Conservation (phyloP, 1,140 invertebrate genomes). For the Cotesia vestalis region DNA sequence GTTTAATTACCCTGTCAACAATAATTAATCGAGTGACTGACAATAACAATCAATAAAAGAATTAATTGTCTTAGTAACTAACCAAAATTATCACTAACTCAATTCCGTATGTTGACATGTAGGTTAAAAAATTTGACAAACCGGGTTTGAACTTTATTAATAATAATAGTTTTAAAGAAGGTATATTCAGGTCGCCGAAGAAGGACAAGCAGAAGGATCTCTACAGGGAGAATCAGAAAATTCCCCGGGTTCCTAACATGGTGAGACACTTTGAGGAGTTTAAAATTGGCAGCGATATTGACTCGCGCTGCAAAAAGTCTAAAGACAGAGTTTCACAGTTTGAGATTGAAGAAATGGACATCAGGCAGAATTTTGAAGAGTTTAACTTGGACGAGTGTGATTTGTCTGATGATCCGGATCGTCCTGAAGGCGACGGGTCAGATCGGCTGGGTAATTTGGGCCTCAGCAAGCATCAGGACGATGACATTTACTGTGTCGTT, state of each 20-base stretch:
- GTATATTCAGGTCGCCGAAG: conserved; percentile 46
- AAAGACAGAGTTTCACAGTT: conserved; percentile 39
- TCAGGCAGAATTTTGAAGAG: conserved; percentile 81
- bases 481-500: conserved; percentile 42
- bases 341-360: conserved; percentile 69
- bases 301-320: conserved; percentile 41
- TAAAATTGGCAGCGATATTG: conserved; percentile 57
- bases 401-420: conserved; percentile 71
- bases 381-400: conserved; percentile 81
- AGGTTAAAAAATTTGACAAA: too few species aligned
- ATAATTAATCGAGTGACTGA: too few species aligned
- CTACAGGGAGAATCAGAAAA: conserved; percentile 27
- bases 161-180: conserved; percentile 48
- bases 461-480: conserved; percentile 43
- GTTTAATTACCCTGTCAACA: too few species aligned
- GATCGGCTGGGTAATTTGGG: conserved; percentile 64
- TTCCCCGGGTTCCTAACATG: conserved; percentile 53
- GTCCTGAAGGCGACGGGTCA: conserved; percentile 69
- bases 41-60: too few species aligned
- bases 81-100: too few species aligned
- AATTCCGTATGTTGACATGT: too few species aligned
- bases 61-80: too few species aligned
- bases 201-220: conserved; percentile 48
- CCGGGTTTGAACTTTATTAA: too few species aligned
- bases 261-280: conserved; percentile 64